phyloP scores from a whole-genome alignment of 2,113 vertebrate species.

The Pluvianellus socialis region DNA sequence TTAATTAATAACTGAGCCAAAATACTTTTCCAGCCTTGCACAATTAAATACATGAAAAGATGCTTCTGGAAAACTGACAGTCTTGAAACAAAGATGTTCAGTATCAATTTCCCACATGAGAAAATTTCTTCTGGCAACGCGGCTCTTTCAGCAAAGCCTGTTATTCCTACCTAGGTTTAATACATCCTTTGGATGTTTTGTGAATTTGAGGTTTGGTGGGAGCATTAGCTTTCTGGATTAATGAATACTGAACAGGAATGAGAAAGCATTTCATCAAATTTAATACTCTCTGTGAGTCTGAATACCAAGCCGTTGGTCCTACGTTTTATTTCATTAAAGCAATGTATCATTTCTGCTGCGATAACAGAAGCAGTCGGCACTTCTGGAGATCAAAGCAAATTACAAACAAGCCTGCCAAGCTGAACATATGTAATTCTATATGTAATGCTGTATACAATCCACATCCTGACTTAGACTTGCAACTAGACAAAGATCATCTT shows the following conservation, averaged over 20 bases:
- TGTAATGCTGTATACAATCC: not conserved
- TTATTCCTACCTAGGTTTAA: not conserved
- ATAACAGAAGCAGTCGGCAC: slow-evolving; percentile 41
- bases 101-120: not conserved
- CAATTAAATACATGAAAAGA: not conserved
- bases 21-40: not conserved
- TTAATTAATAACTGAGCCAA: not conserved
- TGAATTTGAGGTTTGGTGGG: not conserved
- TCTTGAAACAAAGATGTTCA: not conserved
- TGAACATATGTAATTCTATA: slow-evolving; percentile 52
- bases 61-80: not conserved
- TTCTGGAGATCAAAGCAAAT: slow-evolving; percentile 39
- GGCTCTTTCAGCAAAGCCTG: not conserved
- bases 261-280: slow-evolving; percentile 2
- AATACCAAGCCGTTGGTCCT: not conserved
- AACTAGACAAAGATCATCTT: slow-evolving; percentile 49
- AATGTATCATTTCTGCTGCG: slow-evolving; percentile 30
- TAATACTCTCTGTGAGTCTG: not conserved
- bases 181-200: not conserved
- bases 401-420: not conserved
- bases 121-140: not conserved
- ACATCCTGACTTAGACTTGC: not conserved
- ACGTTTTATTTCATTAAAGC: slow-evolving; percentile 11
- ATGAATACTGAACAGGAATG: not conserved
- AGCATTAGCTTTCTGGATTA: not conserved